Evolutionary conservation across 2,888 invertebrate genomes (phyloP).

Genomic region (Lochmaea capreae): DNA sequence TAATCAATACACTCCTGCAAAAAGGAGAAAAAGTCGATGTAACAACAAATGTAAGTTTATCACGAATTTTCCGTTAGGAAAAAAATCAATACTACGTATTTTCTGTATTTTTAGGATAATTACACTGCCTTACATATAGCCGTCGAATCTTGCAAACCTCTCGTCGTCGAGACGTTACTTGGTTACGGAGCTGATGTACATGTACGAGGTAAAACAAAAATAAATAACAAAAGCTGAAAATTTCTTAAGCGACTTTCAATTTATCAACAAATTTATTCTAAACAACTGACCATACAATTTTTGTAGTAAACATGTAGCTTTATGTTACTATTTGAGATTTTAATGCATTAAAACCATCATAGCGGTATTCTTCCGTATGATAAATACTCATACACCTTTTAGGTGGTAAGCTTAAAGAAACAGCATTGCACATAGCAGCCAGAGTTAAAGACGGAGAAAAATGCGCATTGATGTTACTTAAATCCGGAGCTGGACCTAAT

Average conservation of each 20-base stretch:
- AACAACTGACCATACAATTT: too few relatives aligned
- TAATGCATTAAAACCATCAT: not conserved
- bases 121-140: constrained; percentile 98
- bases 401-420: constrained; percentile 90
- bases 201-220: constrained; percentile 74
- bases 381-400: constrained; percentile 9
- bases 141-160: constrained; percentile 93
- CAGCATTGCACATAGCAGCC: constrained; percentile 97
- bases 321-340: not conserved
- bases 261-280: too few relatives aligned
- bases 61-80: constrained; percentile 31
- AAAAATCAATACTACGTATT: constrained; percentile 28
- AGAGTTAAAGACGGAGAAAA: constrained; percentile 90
- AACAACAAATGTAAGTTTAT: constrained; percentile 84
- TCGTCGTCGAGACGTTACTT: constrained; percentile 93
- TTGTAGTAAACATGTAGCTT: not conserved
- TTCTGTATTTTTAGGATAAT: constrained; percentile 78
- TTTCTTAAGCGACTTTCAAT: too few relatives aligned
- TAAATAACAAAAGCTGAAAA: too few relatives aligned
- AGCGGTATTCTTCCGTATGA: too few relatives aligned
- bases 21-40: constrained; percentile 98
- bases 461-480: constrained; percentile 96
- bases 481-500: constrained; percentile 97
- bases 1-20: constrained; percentile 94
- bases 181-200: constrained; percentile 98